phyloP scores from a whole-genome alignment of 2,888 invertebrate genomes.

The Phoenoteleia sp. region DNA sequence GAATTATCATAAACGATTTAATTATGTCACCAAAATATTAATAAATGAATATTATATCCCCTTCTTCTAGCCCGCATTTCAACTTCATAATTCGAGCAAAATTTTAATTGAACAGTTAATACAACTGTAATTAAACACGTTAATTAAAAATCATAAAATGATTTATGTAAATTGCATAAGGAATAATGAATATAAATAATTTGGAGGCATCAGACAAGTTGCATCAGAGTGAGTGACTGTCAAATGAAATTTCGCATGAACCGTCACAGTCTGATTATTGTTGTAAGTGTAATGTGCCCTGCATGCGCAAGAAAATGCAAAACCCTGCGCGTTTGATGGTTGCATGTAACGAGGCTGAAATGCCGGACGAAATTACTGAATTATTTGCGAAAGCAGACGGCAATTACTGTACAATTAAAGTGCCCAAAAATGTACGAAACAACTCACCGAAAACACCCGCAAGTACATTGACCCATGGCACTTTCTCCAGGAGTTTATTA shows the following conservation, averaged over 20 bases:
- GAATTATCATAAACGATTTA: neutral
- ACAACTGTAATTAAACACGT: conserved; percentile 4
- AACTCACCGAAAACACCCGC: conserved; percentile 14
- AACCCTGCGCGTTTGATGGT: conserved; percentile 5
- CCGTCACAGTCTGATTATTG: conserved; percentile 68
- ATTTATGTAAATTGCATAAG: conserved; percentile 34
- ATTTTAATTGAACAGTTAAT: conserved; percentile 44
- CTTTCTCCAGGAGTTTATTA: conserved; percentile 45
- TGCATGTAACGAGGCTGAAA: conserved; percentile 10
- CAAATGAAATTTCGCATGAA: conserved; percentile 61
- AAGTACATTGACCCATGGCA: conserved; percentile 36
- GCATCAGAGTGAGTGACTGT: conserved; percentile 27
- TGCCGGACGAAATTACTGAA: conserved; percentile 55
- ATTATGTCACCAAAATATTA: conserved; percentile 20
- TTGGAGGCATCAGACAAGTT: conserved; percentile 36
- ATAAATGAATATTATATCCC: neutral
- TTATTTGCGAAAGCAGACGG: conserved; percentile 55
- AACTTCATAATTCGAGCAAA: conserved; percentile 15
- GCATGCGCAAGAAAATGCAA: conserved; percentile 2
- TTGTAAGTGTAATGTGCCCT: conserved; percentile 44
- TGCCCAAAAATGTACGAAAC: conserved; percentile 46
- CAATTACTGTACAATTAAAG: conserved; percentile 51
- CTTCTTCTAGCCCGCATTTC: neutral
- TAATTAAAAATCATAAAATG: conserved; percentile 21
- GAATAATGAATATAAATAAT: conserved; percentile 61